Evolutionary conservation across 2,888 invertebrate species (phyloP).

Genomic region (Tiliacea citrago): DNA sequence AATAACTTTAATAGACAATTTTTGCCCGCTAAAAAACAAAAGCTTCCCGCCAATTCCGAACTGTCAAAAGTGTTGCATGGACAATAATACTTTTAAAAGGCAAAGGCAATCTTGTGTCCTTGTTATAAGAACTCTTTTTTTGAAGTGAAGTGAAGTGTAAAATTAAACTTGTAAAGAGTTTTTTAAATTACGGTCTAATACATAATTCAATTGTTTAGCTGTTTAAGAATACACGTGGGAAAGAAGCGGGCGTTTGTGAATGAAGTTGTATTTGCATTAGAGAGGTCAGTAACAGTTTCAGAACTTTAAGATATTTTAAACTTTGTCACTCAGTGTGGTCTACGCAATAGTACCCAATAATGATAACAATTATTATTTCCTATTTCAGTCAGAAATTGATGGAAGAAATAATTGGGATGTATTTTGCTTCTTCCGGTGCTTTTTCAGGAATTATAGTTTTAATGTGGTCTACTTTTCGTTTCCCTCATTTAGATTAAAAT

Average conservation of each 20-base stretch:
- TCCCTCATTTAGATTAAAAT: neutral
- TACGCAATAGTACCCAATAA: neutral
- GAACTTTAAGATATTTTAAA: conserved; percentile 15
- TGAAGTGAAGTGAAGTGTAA: conserved; percentile 33
- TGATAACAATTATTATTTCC: neutral
- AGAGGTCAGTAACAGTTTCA: conserved; percentile 39
- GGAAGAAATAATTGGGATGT: neutral
- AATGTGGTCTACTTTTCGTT: neutral
- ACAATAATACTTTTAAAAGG: conserved; percentile 30
- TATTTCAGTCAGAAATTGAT: neutral
- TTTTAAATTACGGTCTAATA: conserved; percentile 61
- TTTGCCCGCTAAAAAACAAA: conserved; percentile 54
- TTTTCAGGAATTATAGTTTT: neutral
- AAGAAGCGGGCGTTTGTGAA: conserved; percentile 46
- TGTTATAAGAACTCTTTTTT: conserved; percentile 28
- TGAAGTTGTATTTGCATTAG: conserved; percentile 51
- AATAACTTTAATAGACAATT: too few species aligned
- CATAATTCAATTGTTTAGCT: conserved; percentile 60
- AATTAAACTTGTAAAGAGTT: conserved; percentile 44
- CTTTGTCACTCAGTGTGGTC: conserved; percentile 11
- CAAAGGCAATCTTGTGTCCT: conserved; percentile 48
- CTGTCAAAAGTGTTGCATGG: conserved; percentile 61
- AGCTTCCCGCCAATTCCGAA: conserved; percentile 56
- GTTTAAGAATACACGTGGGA: conserved; percentile 59
- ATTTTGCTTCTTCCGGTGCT: neutral